Evolutionary conservation across 2,888 invertebrate species (phyloP).

Genomic region (Choristoneura rosaceana): DNA sequence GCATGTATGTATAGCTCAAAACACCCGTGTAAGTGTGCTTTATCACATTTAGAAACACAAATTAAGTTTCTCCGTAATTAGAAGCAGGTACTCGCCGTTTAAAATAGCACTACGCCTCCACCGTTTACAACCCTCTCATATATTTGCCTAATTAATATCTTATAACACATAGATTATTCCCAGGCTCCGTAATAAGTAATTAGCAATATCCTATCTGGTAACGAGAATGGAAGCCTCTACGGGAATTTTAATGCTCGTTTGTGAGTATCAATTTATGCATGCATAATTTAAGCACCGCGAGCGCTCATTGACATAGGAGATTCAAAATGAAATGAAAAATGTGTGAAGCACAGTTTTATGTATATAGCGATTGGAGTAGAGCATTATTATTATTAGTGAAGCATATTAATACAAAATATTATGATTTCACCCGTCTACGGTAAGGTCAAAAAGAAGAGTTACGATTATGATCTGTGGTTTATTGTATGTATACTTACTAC

Average conservation of each 20-base stretch:
- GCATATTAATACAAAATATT: not conserved
- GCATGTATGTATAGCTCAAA: too few species aligned
- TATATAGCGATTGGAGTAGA: not conserved
- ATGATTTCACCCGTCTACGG: too few species aligned
- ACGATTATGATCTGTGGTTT: too few species aligned
- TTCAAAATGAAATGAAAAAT: not conserved
- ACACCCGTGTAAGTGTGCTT: too few species aligned
- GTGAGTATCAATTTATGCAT: constrained; percentile 50
- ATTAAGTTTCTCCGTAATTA: not conserved
- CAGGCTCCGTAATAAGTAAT: constrained; percentile 57
- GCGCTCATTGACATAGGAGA: constrained; percentile 3
- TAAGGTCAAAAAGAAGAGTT: too few species aligned
- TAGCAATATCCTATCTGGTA: constrained; percentile 50
- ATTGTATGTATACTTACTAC: too few species aligned
- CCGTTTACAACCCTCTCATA: not conserved
- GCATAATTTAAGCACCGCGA: constrained; percentile 45
- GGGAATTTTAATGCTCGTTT: constrained; percentile 53
- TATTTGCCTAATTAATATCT: constrained; percentile 3
- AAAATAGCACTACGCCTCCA: not conserved
- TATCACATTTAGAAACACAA: not conserved
- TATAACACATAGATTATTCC: constrained; percentile 40
- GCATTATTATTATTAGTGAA: not conserved
- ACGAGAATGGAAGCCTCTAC: constrained; percentile 49
- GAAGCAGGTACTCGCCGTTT: not conserved
- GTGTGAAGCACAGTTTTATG: not conserved